Percentiles rank a stretch among this genome's conserved stretches.
These are phyloP conservation scores for Cyclophora albipunctata DNA, from an alignment of 2,888 invertebrate genomes.

Conservation along the genomic window DNA sequence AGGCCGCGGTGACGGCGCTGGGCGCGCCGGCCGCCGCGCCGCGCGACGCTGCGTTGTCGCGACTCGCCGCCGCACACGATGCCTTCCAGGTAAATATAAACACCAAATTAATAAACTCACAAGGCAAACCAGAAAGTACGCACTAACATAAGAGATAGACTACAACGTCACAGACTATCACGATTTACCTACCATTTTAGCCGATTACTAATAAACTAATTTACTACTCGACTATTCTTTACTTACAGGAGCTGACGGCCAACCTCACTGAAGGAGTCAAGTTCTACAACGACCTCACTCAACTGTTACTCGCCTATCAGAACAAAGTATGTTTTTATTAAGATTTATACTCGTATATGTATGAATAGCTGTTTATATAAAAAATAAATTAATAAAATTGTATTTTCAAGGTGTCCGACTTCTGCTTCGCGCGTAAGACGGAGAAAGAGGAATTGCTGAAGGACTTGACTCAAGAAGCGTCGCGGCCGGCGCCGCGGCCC, in stretches of 20 bases:
- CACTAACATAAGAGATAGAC: no score
- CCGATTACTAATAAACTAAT: background rate
- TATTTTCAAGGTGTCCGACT: constrained; percentile 83
- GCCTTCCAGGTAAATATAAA: constrained; percentile 75
- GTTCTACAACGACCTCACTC: constrained; percentile 95
- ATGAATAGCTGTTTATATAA: no score
- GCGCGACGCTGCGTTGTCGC: constrained; percentile 87
- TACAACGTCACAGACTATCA: no score
- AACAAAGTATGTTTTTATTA: constrained; percentile 77
- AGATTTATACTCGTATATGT: no score
- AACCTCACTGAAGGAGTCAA: constrained; percentile 97
- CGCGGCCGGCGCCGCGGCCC: constrained; percentile 76
- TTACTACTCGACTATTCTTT: background rate
- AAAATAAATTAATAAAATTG: no score
- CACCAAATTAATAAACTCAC: no score
- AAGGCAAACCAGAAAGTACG: no score
- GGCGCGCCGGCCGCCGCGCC: constrained; percentile 65
- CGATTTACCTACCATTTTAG: background rate
- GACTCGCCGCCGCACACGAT: constrained; percentile 93
- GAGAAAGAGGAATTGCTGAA: constrained; percentile 98
- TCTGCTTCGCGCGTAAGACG: constrained; percentile 98
- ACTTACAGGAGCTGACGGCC: constrained; percentile 82
- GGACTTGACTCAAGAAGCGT: constrained; percentile 90
- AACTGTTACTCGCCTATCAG: constrained; percentile 95
- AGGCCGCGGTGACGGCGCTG: constrained; percentile 78